Conservation (phyloP, 2,113 vertebrate species). For the Heliornis fulica region DNA sequence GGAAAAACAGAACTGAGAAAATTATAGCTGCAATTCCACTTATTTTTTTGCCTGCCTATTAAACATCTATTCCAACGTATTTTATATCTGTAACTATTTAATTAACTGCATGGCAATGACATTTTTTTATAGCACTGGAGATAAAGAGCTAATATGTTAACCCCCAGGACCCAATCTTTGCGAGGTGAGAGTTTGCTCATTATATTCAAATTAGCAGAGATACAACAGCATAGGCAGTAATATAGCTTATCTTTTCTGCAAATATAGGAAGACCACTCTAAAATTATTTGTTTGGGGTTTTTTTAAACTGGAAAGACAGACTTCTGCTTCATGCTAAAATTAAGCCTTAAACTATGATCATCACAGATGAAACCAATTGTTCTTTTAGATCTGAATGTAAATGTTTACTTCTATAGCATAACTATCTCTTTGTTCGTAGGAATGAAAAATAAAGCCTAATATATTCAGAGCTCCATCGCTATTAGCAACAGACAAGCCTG, state of each 20-base stretch:
- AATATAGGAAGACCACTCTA: constrained; percentile 29
- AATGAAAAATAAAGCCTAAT: constrained; percentile 50
- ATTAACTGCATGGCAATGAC: constrained; percentile 40
- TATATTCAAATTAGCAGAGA: constrained; percentile 55
- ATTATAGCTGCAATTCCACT: constrained; percentile 6
- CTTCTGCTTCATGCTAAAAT: constrained; percentile 4
- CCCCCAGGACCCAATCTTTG: constrained; percentile 33
- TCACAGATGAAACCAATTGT: background rate
- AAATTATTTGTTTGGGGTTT: background rate
- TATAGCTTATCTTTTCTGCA: constrained; percentile 29
- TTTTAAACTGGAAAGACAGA: background rate
- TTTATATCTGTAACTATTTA: constrained; percentile 52
- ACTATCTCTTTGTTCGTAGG: constrained; percentile 21
- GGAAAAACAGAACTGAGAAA: constrained; percentile 11
- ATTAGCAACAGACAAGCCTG: constrained; percentile 49
- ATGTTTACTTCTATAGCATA: constrained; percentile 52
- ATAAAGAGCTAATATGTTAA: constrained; percentile 59
- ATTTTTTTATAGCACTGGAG: constrained; percentile 34
- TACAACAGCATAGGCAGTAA: constrained; percentile 8
- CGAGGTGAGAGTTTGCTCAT: constrained; percentile 51
- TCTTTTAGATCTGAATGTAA: constrained; percentile 24
- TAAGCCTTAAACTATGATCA: background rate
- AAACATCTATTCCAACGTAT: constrained; percentile 19
- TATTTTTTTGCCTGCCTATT: constrained; percentile 51
- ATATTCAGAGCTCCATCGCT: constrained; percentile 18